These are phyloP conservation scores for Anguilla marmorata DNA, from an alignment of 2,797 vertebrate species.

Conservation along the genomic window DNA sequence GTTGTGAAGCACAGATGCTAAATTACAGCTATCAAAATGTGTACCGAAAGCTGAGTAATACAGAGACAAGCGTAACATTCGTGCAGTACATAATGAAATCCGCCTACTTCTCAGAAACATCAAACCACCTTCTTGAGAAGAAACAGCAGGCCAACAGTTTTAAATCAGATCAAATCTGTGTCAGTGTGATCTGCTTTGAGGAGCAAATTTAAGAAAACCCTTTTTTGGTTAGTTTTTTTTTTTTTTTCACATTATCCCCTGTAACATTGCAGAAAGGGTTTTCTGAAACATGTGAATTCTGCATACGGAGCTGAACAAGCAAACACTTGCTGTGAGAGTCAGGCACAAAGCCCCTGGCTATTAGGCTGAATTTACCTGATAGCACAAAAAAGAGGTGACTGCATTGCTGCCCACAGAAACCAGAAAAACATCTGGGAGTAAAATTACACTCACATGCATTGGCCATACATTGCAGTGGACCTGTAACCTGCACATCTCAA, in stretches of 20 bases:
- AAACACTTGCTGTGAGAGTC: not conserved
- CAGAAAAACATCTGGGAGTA: not conserved
- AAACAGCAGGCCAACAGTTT: not conserved
- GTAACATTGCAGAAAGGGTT: not conserved
- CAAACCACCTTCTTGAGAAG: not conserved
- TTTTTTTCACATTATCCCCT: not conserved
- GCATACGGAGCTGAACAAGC: not conserved
- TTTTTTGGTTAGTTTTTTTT: not conserved
- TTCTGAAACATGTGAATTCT: not conserved
- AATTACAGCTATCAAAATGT: not conserved
- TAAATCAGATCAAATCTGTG: not conserved
- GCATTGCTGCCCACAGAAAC: not conserved
- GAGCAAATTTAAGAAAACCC: not conserved
- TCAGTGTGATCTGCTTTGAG: slow-evolving; percentile 1
- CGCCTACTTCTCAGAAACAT: not conserved
- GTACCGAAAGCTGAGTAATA: not conserved
- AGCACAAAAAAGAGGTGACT: not conserved
- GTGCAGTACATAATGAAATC: not conserved
- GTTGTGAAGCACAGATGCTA: not conserved
- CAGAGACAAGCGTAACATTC: not conserved
- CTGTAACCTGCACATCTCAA: not conserved
- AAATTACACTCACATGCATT: not conserved
- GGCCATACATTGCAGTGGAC: not conserved
- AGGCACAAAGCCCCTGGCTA: not conserved
- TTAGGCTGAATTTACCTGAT: not conserved